Percentiles rank a stretch among this genome's conserved stretches.
Evolutionary conservation across 1,140 invertebrate species (phyloP).

Genomic region (Anagrus nilaparvatae): DNA sequence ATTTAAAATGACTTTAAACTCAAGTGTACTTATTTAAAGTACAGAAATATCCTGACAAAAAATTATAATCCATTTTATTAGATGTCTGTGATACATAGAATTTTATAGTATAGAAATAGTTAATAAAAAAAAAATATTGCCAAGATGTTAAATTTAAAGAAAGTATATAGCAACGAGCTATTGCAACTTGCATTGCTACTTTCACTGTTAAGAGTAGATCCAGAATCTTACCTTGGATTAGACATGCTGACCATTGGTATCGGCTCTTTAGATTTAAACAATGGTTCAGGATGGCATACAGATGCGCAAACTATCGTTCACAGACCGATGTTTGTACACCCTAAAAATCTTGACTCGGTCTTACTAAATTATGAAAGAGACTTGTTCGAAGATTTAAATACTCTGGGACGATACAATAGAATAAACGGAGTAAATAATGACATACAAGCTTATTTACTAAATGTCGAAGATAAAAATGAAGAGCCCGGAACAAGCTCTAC

Average conservation of each 20-base stretch:
- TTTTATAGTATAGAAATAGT: too few relatives aligned
- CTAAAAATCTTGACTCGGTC: conserved; percentile 64
- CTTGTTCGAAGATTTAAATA: conserved; percentile 67
- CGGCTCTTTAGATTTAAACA: conserved; percentile 50
- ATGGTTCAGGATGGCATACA: conserved; percentile 53
- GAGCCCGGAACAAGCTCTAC: conserved; percentile 23
- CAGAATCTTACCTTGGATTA: conserved; percentile 54
- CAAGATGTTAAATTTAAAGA: conserved; percentile 63
- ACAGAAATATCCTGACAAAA: too few relatives aligned
- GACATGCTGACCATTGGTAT: conserved; percentile 43
- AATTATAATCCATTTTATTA: too few relatives aligned
- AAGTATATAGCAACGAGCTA: conserved; percentile 66
- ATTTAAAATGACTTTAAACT: too few relatives aligned
- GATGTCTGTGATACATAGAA: too few relatives aligned
- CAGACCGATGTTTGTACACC: conserved; percentile 53
- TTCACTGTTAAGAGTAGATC: conserved; percentile 64
- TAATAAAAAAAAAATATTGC: conserved; percentile 5
- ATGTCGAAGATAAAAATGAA: conserved; percentile 33
- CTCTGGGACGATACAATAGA: conserved; percentile 49
- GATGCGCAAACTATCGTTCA: conserved; percentile 45
- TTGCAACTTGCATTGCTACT: conserved; percentile 67
- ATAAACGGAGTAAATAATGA: conserved; percentile 35
- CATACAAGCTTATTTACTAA: conserved; percentile 46
- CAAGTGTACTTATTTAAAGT: too few relatives aligned
- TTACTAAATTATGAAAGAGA: conserved; percentile 60